phyloP scores from a whole-genome alignment of 2,797 vertebrate species.

The Tinamus major region DNA sequence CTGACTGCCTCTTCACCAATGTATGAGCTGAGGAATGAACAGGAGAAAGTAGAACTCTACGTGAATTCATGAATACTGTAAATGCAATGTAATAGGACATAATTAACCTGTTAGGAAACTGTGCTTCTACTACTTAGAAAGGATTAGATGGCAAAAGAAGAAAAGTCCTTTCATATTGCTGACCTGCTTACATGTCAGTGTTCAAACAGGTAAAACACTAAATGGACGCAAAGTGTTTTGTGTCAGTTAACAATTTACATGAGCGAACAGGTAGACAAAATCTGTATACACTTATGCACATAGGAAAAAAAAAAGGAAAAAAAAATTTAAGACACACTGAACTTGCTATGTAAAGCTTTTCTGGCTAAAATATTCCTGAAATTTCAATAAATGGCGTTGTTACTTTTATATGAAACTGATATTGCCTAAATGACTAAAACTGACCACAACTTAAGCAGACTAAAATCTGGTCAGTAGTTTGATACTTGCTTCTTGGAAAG shows the following conservation, averaged over 20 bases:
- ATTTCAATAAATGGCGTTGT: not conserved
- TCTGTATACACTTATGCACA: rapidly evolving
- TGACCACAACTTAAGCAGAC: not conserved
- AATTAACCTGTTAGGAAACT: conserved; percentile 12
- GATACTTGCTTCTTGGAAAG: not conserved
- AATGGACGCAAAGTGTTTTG: not conserved
- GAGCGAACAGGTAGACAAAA: not conserved
- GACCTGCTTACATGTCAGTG: not conserved
- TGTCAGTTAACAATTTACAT: not conserved
- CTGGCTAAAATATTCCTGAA: not conserved
- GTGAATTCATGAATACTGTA: not conserved
- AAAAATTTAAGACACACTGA: not conserved
- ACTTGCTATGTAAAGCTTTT: not conserved
- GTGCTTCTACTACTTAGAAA: not conserved
- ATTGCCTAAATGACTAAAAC: not conserved
- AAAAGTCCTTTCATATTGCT: not conserved
- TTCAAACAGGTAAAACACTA: not conserved
- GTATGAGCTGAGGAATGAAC: not conserved
- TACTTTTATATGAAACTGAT: not conserved
- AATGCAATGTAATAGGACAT: not conserved
- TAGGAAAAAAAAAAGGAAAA: not conserved
- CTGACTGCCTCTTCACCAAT: not conserved
- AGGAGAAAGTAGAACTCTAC: not conserved
- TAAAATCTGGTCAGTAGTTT: not conserved
- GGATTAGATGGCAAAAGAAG: not conserved